These are phyloP conservation scores for Cynaeus angustus DNA, from an alignment of 2,888 invertebrate species.

Conservation along the genomic window DNA sequence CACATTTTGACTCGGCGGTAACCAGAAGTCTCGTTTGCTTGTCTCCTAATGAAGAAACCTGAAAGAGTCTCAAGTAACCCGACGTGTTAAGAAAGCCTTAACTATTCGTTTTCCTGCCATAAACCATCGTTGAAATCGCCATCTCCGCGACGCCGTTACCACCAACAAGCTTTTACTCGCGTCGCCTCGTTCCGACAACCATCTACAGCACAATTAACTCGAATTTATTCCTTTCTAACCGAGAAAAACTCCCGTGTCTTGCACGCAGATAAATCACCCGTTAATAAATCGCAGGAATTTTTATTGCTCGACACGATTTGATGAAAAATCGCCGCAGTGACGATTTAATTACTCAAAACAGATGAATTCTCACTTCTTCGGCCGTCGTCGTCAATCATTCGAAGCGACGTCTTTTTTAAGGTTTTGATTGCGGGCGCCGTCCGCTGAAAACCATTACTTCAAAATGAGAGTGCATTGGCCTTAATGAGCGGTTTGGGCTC, in stretches of 20 bases:
- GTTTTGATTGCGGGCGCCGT: not conserved
- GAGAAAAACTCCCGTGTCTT: slow-evolving; percentile 1
- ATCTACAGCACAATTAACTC: slow-evolving; percentile 28
- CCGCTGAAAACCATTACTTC: not conserved
- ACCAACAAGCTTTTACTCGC: slow-evolving; percentile 1
- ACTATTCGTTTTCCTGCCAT: not conserved
- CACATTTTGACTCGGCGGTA: too few relatives aligned
- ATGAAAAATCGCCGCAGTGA: slow-evolving; percentile 23
- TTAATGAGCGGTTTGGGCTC: slow-evolving; percentile 20
- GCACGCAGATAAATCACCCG: slow-evolving; percentile 24
- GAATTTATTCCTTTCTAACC: slow-evolving; percentile 10
- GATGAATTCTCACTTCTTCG: not conserved
- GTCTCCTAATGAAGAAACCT: not conserved
- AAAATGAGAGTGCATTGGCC: slow-evolving; percentile 13
- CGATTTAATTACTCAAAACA: slow-evolving; percentile 22
- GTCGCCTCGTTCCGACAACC: slow-evolving; percentile 21
- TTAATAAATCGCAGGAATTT: slow-evolving; percentile 35
- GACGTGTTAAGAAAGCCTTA: slow-evolving; percentile 2
- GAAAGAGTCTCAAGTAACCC: not conserved
- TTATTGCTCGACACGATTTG: slow-evolving; percentile 20
- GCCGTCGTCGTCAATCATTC: not conserved
- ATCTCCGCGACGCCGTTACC: not conserved
- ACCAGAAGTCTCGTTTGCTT: not conserved
- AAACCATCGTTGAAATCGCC: slow-evolving; percentile 1
- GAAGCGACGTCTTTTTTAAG: not conserved